phyloP scores from a whole-genome alignment of 2,113 vertebrate species.

The Sminthopsis crassicaudata region DNA sequence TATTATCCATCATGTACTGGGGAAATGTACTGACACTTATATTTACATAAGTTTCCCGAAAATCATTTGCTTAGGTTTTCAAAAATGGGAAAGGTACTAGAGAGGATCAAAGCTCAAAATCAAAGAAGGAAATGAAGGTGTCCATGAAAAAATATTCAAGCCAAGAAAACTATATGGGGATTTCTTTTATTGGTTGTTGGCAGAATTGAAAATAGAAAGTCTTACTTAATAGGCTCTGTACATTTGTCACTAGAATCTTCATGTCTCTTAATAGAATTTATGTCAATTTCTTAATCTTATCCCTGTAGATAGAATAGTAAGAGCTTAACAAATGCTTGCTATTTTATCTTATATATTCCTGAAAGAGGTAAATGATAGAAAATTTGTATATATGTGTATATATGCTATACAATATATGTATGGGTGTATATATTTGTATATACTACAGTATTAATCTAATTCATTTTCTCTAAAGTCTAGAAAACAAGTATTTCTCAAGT shows the following conservation, averaged over 20 bases:
- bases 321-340: neutral
- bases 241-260: neutral
- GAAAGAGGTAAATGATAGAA: neutral
- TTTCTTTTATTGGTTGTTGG: neutral
- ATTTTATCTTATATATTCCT: neutral
- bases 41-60: neutral
- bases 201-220: neutral
- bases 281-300: neutral
- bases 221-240: neutral
- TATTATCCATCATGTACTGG: neutral
- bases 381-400: neutral
- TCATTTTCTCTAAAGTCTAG: neutral
- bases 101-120: neutral
- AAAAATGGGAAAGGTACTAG: neutral
- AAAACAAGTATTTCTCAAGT: neutral
- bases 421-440: neutral
- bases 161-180: neutral
- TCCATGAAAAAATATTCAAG: neutral
- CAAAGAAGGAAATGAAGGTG: neutral
- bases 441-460: neutral
- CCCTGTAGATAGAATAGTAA: neutral
- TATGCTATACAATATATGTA: too few species aligned
- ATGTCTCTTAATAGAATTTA: neutral
- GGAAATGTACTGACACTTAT: neutral
- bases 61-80: neutral